Conservation (phyloP, 2,888 invertebrate species). For the Craniophora ligustri region DNA sequence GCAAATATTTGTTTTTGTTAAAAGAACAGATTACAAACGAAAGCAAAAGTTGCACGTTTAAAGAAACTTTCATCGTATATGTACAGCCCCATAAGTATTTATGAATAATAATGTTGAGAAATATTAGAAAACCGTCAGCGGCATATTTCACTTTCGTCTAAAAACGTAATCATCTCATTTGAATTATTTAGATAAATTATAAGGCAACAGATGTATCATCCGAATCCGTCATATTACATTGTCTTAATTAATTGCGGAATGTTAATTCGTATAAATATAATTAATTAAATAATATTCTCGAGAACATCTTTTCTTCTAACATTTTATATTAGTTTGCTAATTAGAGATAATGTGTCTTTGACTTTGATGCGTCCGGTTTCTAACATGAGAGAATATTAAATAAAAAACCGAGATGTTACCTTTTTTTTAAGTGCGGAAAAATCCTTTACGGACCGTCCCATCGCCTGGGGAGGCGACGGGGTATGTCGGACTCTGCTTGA, state of each 20-base stretch:
- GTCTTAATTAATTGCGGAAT: constrained; percentile 25
- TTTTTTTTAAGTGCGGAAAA: too few species aligned
- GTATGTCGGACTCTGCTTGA: too few species aligned
- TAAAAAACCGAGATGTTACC: too few species aligned
- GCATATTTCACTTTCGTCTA: constrained; percentile 51
- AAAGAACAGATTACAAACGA: not conserved
- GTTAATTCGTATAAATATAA: constrained; percentile 5
- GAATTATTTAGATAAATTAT: constrained; percentile 41
- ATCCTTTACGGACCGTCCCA: too few species aligned
- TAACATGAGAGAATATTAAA: too few species aligned
- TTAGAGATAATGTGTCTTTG: too few species aligned
- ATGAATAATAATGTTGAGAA: constrained; percentile 50
- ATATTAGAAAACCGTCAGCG: constrained; percentile 59
- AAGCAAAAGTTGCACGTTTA: constrained; percentile 12
- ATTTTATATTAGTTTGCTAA: constrained; percentile 11
- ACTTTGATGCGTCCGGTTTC: too few species aligned
- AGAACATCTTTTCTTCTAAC: constrained; percentile 8
- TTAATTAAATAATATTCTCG: constrained; percentile 11
- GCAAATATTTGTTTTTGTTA: not conserved
- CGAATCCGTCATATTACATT: constrained; percentile 18
- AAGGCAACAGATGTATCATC: constrained; percentile 1
- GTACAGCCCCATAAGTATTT: constrained; percentile 31
- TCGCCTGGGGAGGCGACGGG: too few species aligned
- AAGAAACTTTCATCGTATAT: constrained; percentile 11
- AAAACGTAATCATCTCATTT: constrained; percentile 49